Evolutionary conservation across 2,888 invertebrate species (phyloP), one percentile per base, ranked within the genome.

Genomic region (Drosophila kokeensis): DNA sequence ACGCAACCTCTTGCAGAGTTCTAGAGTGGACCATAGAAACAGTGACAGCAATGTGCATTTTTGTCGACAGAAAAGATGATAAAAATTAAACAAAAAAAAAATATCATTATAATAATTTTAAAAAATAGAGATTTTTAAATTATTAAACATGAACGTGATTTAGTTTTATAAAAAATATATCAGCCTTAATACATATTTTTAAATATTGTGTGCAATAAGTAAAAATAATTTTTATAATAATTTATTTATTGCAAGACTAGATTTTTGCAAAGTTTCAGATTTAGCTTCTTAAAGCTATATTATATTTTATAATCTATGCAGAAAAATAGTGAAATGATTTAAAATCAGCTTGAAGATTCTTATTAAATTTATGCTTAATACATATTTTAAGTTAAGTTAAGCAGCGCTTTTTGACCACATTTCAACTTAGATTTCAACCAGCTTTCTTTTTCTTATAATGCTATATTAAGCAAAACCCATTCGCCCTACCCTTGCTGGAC

Each of bases 21-120:
- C 32, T 62, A 60, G 78, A 18, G 81, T 81, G 78, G 55, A 68
- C 76, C 76, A 29, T 10, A 42, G 8, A 15, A 54, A 11, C 0
- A 30, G 6, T n/a, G 3, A 30, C 13, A 10, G 40, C 8, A 40
- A 8, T n/a, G 0, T 18, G 0, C 18, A 10, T 34, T 18, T 32
- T 1, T 4, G 2, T 4, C 5, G 5, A 21, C 15, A 2, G 2
- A 40, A 18, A 10, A 21, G 8, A 15, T 15, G 15, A 13, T 8
- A 34, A 10, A 2, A 53, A 34, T 52, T 21, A 0, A 45, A 21
- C n/a, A 21, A 21, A 21, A 45, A 8, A 38, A 1, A 0, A 34
- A 5, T 34, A 0, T 0, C 4, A 15, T 8, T 8, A 15, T 13
- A 21, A 4, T 8, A n/a, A n/a, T n/a, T n/a, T n/a, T n/a, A n/a